These are phyloP conservation scores for Hydrotaea diabolus DNA, from an alignment of 2,888 invertebrate species.

Conservation along the genomic window DNA sequence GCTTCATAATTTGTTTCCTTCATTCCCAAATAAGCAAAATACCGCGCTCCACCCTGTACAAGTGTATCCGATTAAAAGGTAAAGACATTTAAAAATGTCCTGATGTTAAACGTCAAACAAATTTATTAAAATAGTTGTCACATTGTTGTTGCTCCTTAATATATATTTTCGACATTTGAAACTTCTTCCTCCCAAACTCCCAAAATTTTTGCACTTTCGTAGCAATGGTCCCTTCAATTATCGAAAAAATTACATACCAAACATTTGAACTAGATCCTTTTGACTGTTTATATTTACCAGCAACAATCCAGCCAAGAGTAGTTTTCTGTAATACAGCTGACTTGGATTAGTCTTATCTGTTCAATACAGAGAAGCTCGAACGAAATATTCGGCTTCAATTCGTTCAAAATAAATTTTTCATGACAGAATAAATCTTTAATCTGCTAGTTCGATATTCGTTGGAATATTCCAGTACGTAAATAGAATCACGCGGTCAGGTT, in stretches of 20 bases:
- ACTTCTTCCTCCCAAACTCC: slow-evolving; percentile 51
- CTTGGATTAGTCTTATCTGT: neutral
- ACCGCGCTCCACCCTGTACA: no score
- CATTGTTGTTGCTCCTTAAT: no score
- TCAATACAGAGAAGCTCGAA: neutral
- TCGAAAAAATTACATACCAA: neutral
- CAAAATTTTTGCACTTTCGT: slow-evolving; percentile 11
- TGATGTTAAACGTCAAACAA: neutral
- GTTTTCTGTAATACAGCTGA: neutral
- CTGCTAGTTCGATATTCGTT: slow-evolving; percentile 24
- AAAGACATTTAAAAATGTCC: slow-evolving; percentile 9
- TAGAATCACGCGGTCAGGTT: slow-evolving; percentile 19
- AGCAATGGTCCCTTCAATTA: neutral
- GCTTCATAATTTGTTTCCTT: no score
- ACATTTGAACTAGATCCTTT: neutral
- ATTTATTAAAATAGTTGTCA: no score
- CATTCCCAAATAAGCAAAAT: no score
- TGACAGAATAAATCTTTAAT: neutral
- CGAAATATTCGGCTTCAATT: slow-evolving; percentile 1
- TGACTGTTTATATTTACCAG: slow-evolving; percentile 1
- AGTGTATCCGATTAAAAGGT: slow-evolving; percentile 28
- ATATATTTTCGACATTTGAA: neutral
- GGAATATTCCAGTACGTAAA: slow-evolving; percentile 6
- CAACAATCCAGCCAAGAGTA: slow-evolving; percentile 6
- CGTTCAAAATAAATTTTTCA: neutral